A percentile compares a stretch with the other conserved stretches of the same genome.
Conservation (phyloP, 2,888 invertebrate species). For the Philaethria dido region DNA sequence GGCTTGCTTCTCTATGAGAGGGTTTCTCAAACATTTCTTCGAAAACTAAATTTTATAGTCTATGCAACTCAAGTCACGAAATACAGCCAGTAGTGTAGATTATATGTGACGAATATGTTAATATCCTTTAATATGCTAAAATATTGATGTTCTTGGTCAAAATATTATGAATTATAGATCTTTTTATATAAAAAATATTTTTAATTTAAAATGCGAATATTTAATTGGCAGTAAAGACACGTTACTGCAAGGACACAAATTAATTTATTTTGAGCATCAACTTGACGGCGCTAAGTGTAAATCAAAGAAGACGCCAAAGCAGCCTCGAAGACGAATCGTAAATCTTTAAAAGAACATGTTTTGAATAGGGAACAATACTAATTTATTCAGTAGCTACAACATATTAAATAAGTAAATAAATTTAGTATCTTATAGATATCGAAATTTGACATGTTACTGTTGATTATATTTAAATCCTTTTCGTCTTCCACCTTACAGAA, state of each 20-base stretch:
- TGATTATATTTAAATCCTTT: too few relatives aligned
- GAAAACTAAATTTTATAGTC: too few relatives aligned
- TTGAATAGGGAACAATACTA: slow-evolving; percentile 41
- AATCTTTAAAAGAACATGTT: slow-evolving; percentile 45
- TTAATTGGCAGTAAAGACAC: not conserved
- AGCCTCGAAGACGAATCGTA: slow-evolving; percentile 44
- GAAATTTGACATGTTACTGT: too few relatives aligned
- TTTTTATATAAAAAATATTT: not conserved
- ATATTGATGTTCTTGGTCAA: not conserved
- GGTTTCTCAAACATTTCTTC: too few relatives aligned
- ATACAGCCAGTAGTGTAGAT: too few relatives aligned
- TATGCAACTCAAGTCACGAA: too few relatives aligned
- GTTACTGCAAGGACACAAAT: slow-evolving; percentile 5
- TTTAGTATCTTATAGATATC: not conserved
- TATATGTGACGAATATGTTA: too few relatives aligned
- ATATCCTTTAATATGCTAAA: not conserved
- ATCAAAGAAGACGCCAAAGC: slow-evolving; percentile 36
- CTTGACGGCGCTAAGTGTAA: slow-evolving; percentile 32
- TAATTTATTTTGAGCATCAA: slow-evolving; percentile 19
- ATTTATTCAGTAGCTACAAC: slow-evolving; percentile 19
- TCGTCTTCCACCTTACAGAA: too few relatives aligned
- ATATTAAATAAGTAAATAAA: slow-evolving; percentile 32
- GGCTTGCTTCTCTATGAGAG: too few relatives aligned
- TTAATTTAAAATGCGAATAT: not conserved
- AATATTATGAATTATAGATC: too few relatives aligned